These are phyloP conservation scores for Sialis fuliginosa DNA, from an alignment of 2,888 invertebrate genomes.

Conservation along the genomic window DNA sequence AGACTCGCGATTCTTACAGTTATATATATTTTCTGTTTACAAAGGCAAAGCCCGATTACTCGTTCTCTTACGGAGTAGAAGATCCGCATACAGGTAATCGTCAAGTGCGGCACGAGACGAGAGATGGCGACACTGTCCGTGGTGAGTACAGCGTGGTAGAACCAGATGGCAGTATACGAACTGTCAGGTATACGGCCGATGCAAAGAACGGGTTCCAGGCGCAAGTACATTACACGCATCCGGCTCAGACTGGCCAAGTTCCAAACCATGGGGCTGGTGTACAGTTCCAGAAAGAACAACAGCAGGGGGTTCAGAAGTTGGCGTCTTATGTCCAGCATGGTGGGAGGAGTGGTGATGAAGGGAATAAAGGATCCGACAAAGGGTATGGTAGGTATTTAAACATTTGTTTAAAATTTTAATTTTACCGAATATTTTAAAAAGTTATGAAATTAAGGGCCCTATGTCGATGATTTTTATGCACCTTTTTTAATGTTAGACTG, in stretches of 20 bases:
- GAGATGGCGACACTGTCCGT: conserved; percentile 51
- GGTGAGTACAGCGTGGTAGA: conserved; percentile 59
- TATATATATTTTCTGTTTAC: conserved; percentile 12
- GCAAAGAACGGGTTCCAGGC: conserved; percentile 56
- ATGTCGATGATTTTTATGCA: too few species aligned
- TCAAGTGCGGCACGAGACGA: conserved; percentile 52
- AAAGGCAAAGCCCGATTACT: conserved; percentile 57
- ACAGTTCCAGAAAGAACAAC: too few species aligned
- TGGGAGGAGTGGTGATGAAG: neutral
- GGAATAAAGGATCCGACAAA: neutral
- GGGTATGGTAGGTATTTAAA: neutral
- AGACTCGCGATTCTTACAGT: too few species aligned
- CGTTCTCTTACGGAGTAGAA: conserved; percentile 58
- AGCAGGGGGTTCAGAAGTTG: too few species aligned
- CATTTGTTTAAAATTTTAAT: too few species aligned
- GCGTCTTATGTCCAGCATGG: neutral
- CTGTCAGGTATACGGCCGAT: conserved; percentile 58
- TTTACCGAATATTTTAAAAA: too few species aligned
- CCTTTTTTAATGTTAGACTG: too few species aligned
- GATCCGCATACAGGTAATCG: conserved; percentile 54
- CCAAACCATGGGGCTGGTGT: too few species aligned
- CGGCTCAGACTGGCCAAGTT: neutral
- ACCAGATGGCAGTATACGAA: conserved; percentile 53
- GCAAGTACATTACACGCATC: conserved; percentile 19
- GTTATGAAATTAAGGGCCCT: too few species aligned